Base-by-base conservation (phyloP, 2,888 invertebrate genomes). In the Sinhomidia bicolor region DNA sequence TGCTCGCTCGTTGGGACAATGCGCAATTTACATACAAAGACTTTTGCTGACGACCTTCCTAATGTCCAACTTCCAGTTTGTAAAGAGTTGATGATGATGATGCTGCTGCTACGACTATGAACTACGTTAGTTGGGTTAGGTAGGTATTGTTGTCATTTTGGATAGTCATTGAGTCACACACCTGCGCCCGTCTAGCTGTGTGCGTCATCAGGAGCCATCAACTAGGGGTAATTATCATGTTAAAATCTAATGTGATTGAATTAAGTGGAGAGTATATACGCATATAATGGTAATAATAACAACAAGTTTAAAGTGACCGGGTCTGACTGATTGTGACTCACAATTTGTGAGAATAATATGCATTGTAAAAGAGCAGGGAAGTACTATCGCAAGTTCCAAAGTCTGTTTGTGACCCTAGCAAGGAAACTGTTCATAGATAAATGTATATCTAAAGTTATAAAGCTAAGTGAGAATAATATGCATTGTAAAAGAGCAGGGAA, bases 1-100 rank as follows among this genome's bases (percentile, higher is more conserved):
- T n/a, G n/a, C n/a, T n/a, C n/a, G n/a, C n/a, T n/a, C n/a, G n/a
- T n/a, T n/a, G n/a, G n/a, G n/a, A n/a, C n/a, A n/a, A n/a, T n/a
- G n/a, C n/a, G n/a, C n/a, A n/a, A n/a, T n/a, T n/a, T n/a, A n/a
- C 41, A 68, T 17, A 54, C 12, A 74, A 23, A 32, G 7, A 14
- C 17, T 17, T 17, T 78, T 17, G 54, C 17, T 57, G 57, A 36
- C 78, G 57, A 78, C 78, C 78, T 78, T 78, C 78, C 57, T 23
- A 57, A 29, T 78, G 17, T 29, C 17, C 57, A 78, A 57, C 57
- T 57, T 54, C 32, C 78, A 57, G 78, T 74, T 74, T 74, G 47
- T 47, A 78, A 32, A 47, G 54, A 17, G 57, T 7, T 57, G 2
- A n/a, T 74, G 12, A n/a, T n/a, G n/a, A n/a, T n/a, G n/a, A n/a